Conservation (phyloP, 2,888 invertebrate genomes). For the Leptopilina drosophilae region DNA sequence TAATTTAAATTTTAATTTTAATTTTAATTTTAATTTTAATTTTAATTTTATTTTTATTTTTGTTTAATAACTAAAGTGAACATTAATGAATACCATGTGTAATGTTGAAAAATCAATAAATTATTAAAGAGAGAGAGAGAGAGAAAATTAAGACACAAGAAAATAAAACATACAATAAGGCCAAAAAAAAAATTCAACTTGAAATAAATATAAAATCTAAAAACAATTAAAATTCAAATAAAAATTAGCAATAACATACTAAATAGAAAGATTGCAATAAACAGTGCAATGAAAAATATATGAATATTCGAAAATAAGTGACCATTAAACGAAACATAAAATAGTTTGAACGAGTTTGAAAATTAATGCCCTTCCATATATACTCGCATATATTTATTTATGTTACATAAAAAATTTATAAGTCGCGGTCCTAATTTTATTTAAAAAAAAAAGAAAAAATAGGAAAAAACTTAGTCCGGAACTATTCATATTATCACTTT, state of each 20-base stretch:
- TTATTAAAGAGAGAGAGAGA: too few relatives aligned
- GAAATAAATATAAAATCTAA: not conserved
- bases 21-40: too few relatives aligned
- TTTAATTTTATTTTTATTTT: too few relatives aligned
- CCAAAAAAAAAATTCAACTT: not conserved
- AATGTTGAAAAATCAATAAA: too few relatives aligned
- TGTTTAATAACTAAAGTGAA: too few relatives aligned
- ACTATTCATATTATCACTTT: conserved; percentile 21
- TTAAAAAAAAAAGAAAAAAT: too few relatives aligned
- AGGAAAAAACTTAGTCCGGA: not conserved
- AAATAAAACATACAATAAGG: too few relatives aligned
- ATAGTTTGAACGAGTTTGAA: conserved; percentile 9
- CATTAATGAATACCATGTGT: too few relatives aligned
- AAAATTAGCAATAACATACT: not conserved
- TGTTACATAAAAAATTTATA: not conserved
- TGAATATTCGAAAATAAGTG: conserved; percentile 2
- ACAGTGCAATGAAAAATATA: not conserved
- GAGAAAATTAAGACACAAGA: too few relatives aligned
- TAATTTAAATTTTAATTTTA: too few relatives aligned
- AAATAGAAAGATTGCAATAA: not conserved
- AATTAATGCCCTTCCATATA: not conserved
- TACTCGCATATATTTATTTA: not conserved
- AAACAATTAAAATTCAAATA: conserved; percentile 2
- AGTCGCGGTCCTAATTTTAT: not conserved
- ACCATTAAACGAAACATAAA: not conserved